Evolutionary conservation across 2,797 vertebrate genomes (phyloP), one percentile per base, ranked within the genome.

Genomic region (Melanotaenia trifasciata): DNA sequence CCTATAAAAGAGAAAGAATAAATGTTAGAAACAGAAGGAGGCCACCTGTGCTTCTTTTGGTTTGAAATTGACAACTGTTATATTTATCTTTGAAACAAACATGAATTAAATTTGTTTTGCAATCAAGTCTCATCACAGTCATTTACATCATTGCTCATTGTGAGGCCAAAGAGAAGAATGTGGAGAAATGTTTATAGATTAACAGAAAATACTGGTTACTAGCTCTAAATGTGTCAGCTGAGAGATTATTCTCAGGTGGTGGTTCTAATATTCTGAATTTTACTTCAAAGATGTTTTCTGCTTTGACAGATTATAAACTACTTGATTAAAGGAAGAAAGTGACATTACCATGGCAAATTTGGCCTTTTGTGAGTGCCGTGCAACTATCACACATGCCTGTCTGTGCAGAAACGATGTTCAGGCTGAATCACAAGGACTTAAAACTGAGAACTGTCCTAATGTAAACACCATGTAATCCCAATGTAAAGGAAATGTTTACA

Each of bases 291-390:
- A 35, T 51, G 51, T 64, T 20, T 24, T 53, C 20, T 38, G 8
- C 7, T 74, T 36, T 59, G 24, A 62, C 16, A 60, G 3, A 16
- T n/a, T 61, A 30, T 62, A 22, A 64, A 58, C 51, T 70, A 70
- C 35, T 18, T 2, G 20, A 1, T 26, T 72, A 22, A 61, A 5
- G 32, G 1, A 10, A 5, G 40, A 24, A 20, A 36, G 36, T 30
- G 40, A 77, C 58, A 80, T 80, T 28, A 18, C 70, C 71, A 78
- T 73, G 73, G 67, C 60, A 77, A 82, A 67, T 3, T n/a, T 61
- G 11, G 10, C 54, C 32, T 57, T 50, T 32, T 66, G 58, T 67
- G n/a, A 68, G 58, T 64, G 69, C 32, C 43, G 26, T 30, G 16
- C 38, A 30, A 14, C 18, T 58, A 38, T 58, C 36, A 43, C 64